Evolutionary conservation across 2,888 invertebrate genomes (phyloP), one percentile per base, ranked within the genome.

Genomic region (Anorthoa munda): DNA sequence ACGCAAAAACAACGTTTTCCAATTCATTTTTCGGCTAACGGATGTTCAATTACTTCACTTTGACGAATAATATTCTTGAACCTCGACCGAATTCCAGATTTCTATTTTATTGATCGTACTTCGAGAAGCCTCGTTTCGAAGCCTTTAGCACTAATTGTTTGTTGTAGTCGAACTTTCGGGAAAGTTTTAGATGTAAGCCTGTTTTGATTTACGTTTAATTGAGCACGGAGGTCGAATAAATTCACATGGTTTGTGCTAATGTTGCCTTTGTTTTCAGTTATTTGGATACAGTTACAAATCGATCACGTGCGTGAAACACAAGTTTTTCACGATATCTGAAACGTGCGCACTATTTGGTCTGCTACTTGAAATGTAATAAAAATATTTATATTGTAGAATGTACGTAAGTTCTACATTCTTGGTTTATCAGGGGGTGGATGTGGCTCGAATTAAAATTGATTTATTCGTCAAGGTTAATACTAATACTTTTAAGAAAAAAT

Each of bases 241-340:
- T 84, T 82, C 66, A 77, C 71, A 81, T 86, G 26, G 66, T 73
- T 74, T 72, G 72, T 73, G 74, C 75, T 79, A 73, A 84, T 64
- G 66, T 84, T 75, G 77, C 79, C 79, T 86, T 85, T 84, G 76
- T 84, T 82, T 76, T 73, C 70, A 70, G 70, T 75, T 78, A 86
- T 86, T 86, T 84, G 66, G 64, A 61, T 77, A 79, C 76, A 75
- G 73, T 75, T 73, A 64, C 31, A 51, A 60, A 69, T 66, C 59
- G 65, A 45, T 69, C 84, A 86, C 76, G 79, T 81, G 75, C 56
- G 56, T 72, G 60, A 53, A 75, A 50, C 72, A 64, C 46, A 71
- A 70, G 73, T 64, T 78, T 73, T 82, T 66, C 72, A 77, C 81
- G 75, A 83, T 75, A 75, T 65, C 66, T 58, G 51, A 77, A 81